Evolutionary conservation across 2,888 invertebrate species (phyloP).

Genomic region (Mechanitis mazaeus): DNA sequence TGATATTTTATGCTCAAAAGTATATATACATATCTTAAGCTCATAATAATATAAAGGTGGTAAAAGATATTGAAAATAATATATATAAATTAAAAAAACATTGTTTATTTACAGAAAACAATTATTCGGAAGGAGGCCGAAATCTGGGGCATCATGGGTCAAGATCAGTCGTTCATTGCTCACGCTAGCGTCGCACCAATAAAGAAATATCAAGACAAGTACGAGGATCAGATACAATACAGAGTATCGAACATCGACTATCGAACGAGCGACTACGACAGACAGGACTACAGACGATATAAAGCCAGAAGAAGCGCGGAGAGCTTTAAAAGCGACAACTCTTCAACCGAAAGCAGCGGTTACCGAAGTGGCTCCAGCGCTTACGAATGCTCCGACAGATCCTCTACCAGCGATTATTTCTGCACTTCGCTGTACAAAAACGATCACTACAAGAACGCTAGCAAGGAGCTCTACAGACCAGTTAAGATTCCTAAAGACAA

Average conservation of each 20-base stretch:
- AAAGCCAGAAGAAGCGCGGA: constrained; percentile 58
- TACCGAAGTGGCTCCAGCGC: constrained; percentile 68
- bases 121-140: constrained; percentile 41
- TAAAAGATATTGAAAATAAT: not conserved
- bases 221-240: constrained; percentile 53
- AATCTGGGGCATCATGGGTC: constrained; percentile 63
- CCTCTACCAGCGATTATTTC: constrained; percentile 62
- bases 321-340: constrained; percentile 67
- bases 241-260: constrained; percentile 47
- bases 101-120: constrained; percentile 48
- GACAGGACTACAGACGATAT: constrained; percentile 54
- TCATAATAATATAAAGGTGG: not conserved
- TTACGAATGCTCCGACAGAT: constrained; percentile 64
- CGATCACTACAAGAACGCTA: constrained; percentile 69
- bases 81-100: not conserved
- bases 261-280: constrained; percentile 47
- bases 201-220: constrained; percentile 55
- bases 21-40: too few relatives aligned
- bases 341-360: constrained; percentile 67
- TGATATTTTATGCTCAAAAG: too few relatives aligned
- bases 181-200: constrained; percentile 55
- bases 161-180: constrained; percentile 64
- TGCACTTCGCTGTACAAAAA: constrained; percentile 71
- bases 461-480: constrained; percentile 70
- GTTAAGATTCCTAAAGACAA: constrained; percentile 71